phyloP scores from a whole-genome alignment of 2,888 invertebrate genomes.

The Drosophila greeni region DNA sequence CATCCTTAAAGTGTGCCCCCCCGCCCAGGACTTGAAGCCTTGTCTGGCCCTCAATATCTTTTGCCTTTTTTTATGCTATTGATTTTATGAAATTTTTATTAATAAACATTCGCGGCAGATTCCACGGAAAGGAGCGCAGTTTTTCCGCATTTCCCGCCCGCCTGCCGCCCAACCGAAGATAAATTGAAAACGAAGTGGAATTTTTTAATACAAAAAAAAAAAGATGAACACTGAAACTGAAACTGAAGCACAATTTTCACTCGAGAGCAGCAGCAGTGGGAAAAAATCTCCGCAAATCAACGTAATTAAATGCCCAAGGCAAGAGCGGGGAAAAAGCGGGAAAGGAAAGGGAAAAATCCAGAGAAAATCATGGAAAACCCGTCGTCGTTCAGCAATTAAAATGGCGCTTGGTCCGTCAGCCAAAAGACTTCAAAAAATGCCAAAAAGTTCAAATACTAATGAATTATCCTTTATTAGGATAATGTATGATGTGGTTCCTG shows the following conservation, averaged over 20 bases:
- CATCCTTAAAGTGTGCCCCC: constrained; percentile 11
- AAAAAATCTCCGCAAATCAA: constrained; percentile 52
- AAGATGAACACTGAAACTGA: constrained; percentile 15
- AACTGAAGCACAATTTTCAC: constrained; percentile 17
- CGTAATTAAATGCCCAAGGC: constrained; percentile 56
- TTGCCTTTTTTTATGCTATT: constrained; percentile 44
- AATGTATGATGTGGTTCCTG: constrained; percentile 78
- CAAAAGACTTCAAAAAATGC: constrained; percentile 73
- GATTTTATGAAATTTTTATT: constrained; percentile 71
- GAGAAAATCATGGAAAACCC: constrained; percentile 10
- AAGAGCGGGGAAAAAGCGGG: neutral
- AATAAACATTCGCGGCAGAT: constrained; percentile 73
- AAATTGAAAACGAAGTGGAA: constrained; percentile 57
- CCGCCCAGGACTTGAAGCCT: neutral
- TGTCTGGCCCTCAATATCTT: constrained; percentile 9
- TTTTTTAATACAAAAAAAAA: constrained; percentile 61
- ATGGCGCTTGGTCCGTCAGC: constrained; percentile 57
- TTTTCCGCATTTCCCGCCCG: neutral
- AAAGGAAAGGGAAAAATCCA: neutral
- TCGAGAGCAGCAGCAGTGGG: constrained; percentile 8
- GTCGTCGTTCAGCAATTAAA: constrained; percentile 63
- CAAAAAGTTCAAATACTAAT: constrained; percentile 78
- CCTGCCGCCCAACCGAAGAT: constrained; percentile 9
- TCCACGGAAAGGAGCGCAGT: constrained; percentile 25
- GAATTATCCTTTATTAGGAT: constrained; percentile 78